Evolutionary conservation across 2,797 vertebrate species (phyloP).

Genomic region (Hephaestus fuliginosus): DNA sequence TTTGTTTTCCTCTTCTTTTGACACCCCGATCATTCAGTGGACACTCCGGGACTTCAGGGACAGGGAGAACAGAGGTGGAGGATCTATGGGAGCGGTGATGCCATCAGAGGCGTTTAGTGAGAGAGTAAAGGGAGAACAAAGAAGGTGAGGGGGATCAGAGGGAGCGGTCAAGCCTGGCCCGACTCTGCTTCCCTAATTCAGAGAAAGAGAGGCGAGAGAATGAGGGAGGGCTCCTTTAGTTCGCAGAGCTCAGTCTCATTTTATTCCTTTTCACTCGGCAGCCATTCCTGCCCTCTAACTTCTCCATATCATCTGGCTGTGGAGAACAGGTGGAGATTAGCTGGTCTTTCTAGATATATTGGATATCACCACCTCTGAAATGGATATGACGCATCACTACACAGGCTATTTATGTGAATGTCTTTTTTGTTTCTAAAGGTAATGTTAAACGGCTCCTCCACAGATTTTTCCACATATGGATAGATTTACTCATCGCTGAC

Average conservation of each 20-base stretch:
- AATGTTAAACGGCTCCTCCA: neutral
- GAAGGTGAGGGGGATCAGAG: slow-evolving; percentile 48
- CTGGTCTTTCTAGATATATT: neutral
- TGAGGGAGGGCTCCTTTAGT: slow-evolving; percentile 5
- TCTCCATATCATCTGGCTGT: neutral
- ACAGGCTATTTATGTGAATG: neutral
- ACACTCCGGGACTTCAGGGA: slow-evolving; percentile 20
- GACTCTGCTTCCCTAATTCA: slow-evolving; percentile 22
- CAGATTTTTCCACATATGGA: neutral
- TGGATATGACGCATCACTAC: neutral
- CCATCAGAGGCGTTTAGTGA: slow-evolving; percentile 47
- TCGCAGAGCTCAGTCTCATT: slow-evolving; percentile 6
- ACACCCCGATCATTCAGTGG: slow-evolving; percentile 10
- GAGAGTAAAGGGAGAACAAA: slow-evolving; percentile 58
- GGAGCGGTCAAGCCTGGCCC: slow-evolving; percentile 48
- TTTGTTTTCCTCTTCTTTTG: slow-evolving; percentile 62
- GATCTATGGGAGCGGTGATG: slow-evolving; percentile 50
- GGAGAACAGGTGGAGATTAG: neutral
- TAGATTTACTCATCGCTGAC: neutral
- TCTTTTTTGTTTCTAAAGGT: neutral
- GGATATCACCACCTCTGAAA: neutral
- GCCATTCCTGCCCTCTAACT: neutral
- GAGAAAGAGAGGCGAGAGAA: slow-evolving; percentile 18
- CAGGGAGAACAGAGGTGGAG: slow-evolving; percentile 7
- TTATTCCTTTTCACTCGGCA: slow-evolving; percentile 34